Conservation (phyloP, 2,113 vertebrate genomes). For the Notarius quadriscutis region DNA sequence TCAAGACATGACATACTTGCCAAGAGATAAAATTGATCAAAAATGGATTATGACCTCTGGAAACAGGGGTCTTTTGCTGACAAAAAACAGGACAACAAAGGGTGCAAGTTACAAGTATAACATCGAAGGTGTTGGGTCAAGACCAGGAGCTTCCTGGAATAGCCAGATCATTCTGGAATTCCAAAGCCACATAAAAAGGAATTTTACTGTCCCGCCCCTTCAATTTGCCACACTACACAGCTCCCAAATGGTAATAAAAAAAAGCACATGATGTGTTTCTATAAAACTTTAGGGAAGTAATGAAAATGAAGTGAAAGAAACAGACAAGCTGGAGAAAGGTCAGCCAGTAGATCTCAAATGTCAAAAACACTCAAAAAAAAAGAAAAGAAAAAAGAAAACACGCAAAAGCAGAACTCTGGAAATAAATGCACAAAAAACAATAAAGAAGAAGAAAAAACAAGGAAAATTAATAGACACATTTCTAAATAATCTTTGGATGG, state of each 20-base stretch:
- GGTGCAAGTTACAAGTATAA: not conserved
- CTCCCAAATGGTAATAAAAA: constrained; percentile 23
- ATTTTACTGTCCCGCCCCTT: constrained; percentile 10
- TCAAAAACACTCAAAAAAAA: not conserved
- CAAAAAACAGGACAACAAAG: constrained; percentile 7
- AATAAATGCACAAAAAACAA: not conserved
- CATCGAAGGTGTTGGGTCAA: constrained; percentile 20
- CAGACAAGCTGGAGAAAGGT: constrained; percentile 39
- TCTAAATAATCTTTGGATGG: not conserved
- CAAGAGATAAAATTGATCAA: constrained; percentile 32
- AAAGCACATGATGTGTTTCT: constrained; percentile 40
- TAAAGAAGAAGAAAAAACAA: not conserved
- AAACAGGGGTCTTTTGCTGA: constrained; percentile 11
- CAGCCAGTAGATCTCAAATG: constrained; percentile 21
- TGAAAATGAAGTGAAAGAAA: constrained; percentile 50
- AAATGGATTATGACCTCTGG: constrained; percentile 31
- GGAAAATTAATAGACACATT: not conserved
- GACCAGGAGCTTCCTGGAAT: constrained; percentile 7
- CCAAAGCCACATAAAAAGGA: not conserved
- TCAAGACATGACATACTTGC: constrained; percentile 30
- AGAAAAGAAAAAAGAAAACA: not conserved
- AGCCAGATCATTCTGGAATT: constrained; percentile 18
- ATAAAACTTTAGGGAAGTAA: constrained; percentile 43
- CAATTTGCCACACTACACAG: not conserved
- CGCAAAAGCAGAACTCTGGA: constrained; percentile 5